phyloP scores from a whole-genome alignment of 2,113 vertebrate species.

The Cheilinus undulatus region DNA sequence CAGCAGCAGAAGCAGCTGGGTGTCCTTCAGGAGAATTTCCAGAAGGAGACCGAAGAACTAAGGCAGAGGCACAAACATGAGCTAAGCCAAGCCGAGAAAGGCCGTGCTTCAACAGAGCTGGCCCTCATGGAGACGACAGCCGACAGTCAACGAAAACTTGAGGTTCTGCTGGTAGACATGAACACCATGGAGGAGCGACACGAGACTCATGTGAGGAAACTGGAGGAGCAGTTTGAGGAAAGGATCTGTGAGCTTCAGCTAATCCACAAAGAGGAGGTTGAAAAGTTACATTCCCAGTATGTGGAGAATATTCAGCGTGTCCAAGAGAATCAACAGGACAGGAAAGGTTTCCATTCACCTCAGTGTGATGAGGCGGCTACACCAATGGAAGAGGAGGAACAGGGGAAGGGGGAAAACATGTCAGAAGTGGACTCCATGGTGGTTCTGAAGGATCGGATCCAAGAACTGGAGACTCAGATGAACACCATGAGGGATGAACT shows the following conservation, averaged over 20 bases:
- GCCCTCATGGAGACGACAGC: slow-evolving; percentile 84
- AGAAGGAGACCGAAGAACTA: slow-evolving; percentile 80
- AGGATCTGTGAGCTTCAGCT: slow-evolving; percentile 88
- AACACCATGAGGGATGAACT: slow-evolving; percentile 92
- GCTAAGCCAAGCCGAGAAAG: slow-evolving; percentile 83
- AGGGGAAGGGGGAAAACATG: slow-evolving; percentile 37
- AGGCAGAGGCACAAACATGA: slow-evolving; percentile 84
- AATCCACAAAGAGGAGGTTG: slow-evolving; percentile 87
- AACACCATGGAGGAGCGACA: slow-evolving; percentile 86
- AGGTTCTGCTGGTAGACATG: slow-evolving; percentile 84
- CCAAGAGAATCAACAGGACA: slow-evolving; percentile 73
- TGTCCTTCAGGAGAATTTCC: slow-evolving; percentile 83
- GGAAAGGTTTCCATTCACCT: slow-evolving; percentile 31
- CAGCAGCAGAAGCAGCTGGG: slow-evolving; percentile 81
- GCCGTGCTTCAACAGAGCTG: slow-evolving; percentile 81
- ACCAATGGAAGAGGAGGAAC: slow-evolving; percentile 57
- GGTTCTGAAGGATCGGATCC: slow-evolving; percentile 89
- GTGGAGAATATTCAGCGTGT: slow-evolving; percentile 83
- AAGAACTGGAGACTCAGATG: slow-evolving; percentile 94
- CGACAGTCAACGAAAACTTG: slow-evolving; percentile 83
- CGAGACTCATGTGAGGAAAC: slow-evolving; percentile 84
- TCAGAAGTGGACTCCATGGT: slow-evolving; percentile 83
- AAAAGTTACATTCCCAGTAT: slow-evolving; percentile 86
- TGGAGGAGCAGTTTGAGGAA: slow-evolving; percentile 89
- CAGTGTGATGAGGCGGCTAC: not conserved